Percentiles rank a stretch among this genome's conserved stretches.
These are phyloP conservation scores for Euwallacea similis DNA, from an alignment of 1,140 invertebrate genomes.

Conservation along the genomic window DNA sequence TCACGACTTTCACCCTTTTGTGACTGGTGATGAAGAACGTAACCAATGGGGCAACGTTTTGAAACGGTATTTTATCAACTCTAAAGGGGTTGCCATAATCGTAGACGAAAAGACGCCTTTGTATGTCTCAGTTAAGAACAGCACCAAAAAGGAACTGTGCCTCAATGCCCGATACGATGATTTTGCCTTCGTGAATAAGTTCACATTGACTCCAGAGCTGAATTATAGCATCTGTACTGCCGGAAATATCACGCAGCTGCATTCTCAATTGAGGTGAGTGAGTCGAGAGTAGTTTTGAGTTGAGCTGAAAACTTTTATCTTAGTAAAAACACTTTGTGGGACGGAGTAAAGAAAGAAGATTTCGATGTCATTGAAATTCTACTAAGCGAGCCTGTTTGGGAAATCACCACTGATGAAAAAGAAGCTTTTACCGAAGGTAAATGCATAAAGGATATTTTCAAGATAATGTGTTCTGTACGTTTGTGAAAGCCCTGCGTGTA, in stretches of 20 bases:
- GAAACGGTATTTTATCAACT: conserved; percentile 81
- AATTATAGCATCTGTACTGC: conserved; percentile 83
- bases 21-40: conserved; percentile 77
- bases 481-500: too few relatives aligned
- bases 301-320: conserved; percentile 3
- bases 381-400: conserved; percentile 81
- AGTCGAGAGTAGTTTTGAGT: neutral
- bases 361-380: conserved; percentile 72
- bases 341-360: conserved; percentile 76
- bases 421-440: conserved; percentile 64
- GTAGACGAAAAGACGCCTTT: conserved; percentile 76
- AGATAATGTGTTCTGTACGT: neutral
- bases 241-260: conserved; percentile 72
- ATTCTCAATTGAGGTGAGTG: conserved; percentile 62
- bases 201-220: conserved; percentile 66
- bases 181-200: conserved; percentile 73
- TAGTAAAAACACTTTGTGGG: conserved; percentile 74
- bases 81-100: conserved; percentile 78
- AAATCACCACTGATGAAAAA: conserved; percentile 69
- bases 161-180: conserved; percentile 73
- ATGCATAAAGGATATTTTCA: conserved; percentile 1
- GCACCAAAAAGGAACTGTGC: conserved; percentile 68
- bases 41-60: conserved; percentile 81
- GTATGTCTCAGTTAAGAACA: conserved; percentile 70
- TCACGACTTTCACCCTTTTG: conserved; percentile 74